Evolutionary conservation across 2,888 invertebrate species (phyloP).

Genomic region (Drosophila testacea): DNA sequence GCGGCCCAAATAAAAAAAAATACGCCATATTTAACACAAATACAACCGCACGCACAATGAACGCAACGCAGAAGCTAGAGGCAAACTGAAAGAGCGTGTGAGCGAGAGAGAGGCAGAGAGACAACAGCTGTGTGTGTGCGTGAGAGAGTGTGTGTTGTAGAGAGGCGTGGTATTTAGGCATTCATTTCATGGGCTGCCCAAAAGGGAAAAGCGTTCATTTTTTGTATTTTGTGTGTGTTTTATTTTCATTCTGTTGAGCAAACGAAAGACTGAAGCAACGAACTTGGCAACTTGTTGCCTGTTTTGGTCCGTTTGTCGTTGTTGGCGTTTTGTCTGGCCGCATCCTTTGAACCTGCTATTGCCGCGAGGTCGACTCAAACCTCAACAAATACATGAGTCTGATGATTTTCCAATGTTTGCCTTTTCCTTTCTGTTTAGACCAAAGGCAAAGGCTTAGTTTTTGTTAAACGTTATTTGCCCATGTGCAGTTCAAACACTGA

Average conservation of each 20-base stretch:
- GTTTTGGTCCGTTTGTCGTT: conserved; percentile 12
- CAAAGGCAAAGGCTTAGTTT: conserved; percentile 58
- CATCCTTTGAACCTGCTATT: conserved; percentile 79
- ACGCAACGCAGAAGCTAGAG: conserved; percentile 10
- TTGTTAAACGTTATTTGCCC: conserved; percentile 63
- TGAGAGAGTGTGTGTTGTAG: conserved; percentile 31
- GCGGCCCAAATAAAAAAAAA: conserved; percentile 36
- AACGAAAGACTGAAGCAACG: conserved; percentile 64
- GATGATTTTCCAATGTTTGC: conserved; percentile 59
- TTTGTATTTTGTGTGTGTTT: conserved; percentile 11
- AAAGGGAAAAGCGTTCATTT: conserved; percentile 74
- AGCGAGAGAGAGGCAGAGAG: conserved; percentile 35
- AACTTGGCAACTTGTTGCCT: conserved; percentile 43
- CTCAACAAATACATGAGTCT: conserved; percentile 72
- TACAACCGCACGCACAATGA: conserved; percentile 36
- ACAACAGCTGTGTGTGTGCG: conserved; percentile 29
- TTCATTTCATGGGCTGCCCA: conserved; percentile 70
- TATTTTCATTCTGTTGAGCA: conserved; percentile 7
- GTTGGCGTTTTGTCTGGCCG: conserved; percentile 34
- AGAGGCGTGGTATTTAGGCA: conserved; percentile 75
- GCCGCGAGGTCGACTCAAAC: conserved; percentile 52
- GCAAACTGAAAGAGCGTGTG: conserved; percentile 20
- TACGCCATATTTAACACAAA: conserved; percentile 69
- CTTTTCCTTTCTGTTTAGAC: conserved; percentile 22
- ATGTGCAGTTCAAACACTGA: conserved; percentile 73